Evolutionary conservation across 2,113 vertebrate genomes (phyloP).

Genomic region (Symphodus melops): DNA sequence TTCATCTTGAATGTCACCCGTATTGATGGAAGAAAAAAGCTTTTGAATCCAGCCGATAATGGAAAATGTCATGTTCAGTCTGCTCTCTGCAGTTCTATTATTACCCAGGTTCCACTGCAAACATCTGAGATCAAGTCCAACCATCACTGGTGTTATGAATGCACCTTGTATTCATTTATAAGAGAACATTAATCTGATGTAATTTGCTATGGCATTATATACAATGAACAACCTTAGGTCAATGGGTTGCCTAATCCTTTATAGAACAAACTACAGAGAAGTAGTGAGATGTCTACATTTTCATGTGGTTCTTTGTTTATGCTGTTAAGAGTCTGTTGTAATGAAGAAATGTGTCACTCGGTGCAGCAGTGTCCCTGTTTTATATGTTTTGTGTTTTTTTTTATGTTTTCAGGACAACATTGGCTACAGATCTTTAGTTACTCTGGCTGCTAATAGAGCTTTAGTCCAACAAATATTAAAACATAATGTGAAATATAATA

Average conservation of each 20-base stretch:
- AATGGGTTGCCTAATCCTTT: neutral
- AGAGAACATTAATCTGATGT: no score
- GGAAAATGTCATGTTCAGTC: neutral
- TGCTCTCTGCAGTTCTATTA: neutral
- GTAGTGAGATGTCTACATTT: neutral
- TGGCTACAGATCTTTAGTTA: conserved; percentile 16
- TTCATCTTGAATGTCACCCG: neutral
- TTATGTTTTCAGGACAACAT: conserved; percentile 19
- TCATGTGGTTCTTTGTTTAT: conserved; percentile 8
- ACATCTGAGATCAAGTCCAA: neutral
- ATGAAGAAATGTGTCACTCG: conserved; percentile 34
- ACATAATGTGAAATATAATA: neutral
- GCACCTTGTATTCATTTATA: no score
- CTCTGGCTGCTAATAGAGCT: conserved; percentile 15
- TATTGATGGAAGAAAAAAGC: neutral
- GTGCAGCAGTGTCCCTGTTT: conserved; percentile 13
- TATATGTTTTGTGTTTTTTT: conserved; percentile 28
- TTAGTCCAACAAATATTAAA: conserved; percentile 6
- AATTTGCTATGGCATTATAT: no score
- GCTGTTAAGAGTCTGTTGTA: conserved; percentile 8
- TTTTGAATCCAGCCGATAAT: neutral
- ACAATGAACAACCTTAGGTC: no score
- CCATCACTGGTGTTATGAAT: no score
- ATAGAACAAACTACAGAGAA: neutral
- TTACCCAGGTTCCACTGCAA: neutral